phyloP scores from a whole-genome alignment of 2,888 invertebrate species.

The Entomobrya multifasciata region DNA sequence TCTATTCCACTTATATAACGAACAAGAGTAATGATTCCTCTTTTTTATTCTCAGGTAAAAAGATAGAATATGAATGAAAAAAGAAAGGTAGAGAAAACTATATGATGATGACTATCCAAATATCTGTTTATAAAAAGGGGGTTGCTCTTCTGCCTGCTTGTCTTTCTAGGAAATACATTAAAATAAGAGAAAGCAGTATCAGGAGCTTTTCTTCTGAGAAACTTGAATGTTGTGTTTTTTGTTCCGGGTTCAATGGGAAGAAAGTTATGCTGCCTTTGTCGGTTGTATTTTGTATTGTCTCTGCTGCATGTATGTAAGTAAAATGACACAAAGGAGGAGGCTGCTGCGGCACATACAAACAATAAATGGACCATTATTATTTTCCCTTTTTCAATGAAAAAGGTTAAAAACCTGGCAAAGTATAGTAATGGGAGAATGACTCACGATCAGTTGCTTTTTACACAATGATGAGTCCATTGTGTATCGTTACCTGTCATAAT shows the following conservation, averaged over 20 bases:
- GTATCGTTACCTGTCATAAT: constrained; percentile 65
- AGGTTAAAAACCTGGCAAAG: constrained; percentile 22
- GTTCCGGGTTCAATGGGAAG: constrained; percentile 24
- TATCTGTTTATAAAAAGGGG: constrained; percentile 30
- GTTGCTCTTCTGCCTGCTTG: constrained; percentile 16
- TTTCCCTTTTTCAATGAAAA: background rate
- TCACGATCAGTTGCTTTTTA: constrained; percentile 41
- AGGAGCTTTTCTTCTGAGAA: too few relatives aligned
- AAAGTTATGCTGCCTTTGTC: too few relatives aligned
- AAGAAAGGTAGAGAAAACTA: constrained; percentile 11
- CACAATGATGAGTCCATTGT: constrained; percentile 63
- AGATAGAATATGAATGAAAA: constrained; percentile 5
- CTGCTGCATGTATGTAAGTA: constrained; percentile 43
- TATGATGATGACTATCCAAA: background rate
- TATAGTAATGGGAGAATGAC: constrained; percentile 17
- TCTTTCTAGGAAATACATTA: too few relatives aligned
- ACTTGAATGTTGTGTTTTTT: too few relatives aligned
- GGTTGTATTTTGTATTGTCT: background rate
- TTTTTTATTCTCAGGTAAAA: constrained; percentile 35
- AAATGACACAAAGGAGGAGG: constrained; percentile 28
- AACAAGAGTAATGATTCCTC: background rate
- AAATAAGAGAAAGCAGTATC: too few relatives aligned
- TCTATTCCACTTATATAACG: background rate
- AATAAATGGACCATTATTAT: constrained; percentile 21
- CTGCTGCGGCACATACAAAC: background rate